Evolutionary conservation across 2,888 invertebrate genomes (phyloP).

Genomic region (Polyommatus iphigenia): DNA sequence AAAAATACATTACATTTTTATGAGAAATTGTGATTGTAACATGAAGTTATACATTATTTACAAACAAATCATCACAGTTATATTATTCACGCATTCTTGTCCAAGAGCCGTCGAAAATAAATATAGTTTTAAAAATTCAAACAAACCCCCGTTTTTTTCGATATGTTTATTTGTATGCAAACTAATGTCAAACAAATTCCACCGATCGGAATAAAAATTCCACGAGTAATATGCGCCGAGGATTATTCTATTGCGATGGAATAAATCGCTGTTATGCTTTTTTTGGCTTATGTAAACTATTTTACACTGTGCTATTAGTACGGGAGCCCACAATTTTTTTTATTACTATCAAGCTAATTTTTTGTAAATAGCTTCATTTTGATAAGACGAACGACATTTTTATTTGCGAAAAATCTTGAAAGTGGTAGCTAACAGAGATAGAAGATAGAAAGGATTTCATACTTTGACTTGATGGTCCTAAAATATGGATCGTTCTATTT

Average conservation of each 20-base stretch:
- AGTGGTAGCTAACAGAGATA: too few relatives aligned
- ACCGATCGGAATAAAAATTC: not conserved
- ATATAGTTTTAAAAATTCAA: constrained; percentile 5
- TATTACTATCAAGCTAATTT: too few relatives aligned
- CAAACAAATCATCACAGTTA: not conserved
- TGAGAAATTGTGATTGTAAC: constrained; percentile 6
- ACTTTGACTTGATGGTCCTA: too few relatives aligned
- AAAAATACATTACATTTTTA: constrained; percentile 7
- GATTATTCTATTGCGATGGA: not conserved
- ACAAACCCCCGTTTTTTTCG: not conserved
- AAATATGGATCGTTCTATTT: too few relatives aligned
- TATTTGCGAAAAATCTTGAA: too few relatives aligned
- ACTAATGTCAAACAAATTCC: not conserved
- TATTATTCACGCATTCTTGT: not conserved
- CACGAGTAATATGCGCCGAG: not conserved
- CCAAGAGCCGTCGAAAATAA: not conserved
- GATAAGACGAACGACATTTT: too few relatives aligned
- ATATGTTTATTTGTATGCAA: constrained; percentile 6
- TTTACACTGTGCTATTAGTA: too few relatives aligned
- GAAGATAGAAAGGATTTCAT: too few relatives aligned
- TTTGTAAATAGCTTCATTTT: too few relatives aligned
- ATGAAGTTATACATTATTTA: not conserved
- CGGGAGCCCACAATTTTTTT: too few relatives aligned
- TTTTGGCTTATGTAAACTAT: not conserved
- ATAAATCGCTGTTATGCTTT: not conserved